phyloP scores from a whole-genome alignment of 2,888 invertebrate species.

The Drosophila flavopinicola region DNA sequence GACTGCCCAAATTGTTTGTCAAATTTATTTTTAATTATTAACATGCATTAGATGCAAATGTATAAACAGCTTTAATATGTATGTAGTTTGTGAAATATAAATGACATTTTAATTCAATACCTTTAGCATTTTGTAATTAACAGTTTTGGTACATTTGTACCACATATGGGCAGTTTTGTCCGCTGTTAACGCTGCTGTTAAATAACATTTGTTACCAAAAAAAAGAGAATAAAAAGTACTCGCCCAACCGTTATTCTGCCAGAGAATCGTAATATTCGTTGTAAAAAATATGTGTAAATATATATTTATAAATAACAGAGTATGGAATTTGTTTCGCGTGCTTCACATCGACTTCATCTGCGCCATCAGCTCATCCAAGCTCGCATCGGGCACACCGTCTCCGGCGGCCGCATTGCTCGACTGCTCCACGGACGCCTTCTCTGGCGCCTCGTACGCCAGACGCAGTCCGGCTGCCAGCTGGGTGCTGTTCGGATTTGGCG shows the following conservation, averaged over 20 bases:
- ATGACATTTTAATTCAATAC: too few species aligned
- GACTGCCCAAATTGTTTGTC: too few species aligned
- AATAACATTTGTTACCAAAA: slow-evolving; percentile 10
- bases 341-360: slow-evolving; percentile 94
- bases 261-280: neutral
- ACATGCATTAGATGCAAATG: too few species aligned
- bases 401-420: slow-evolving; percentile 21
- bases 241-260: slow-evolving; percentile 3
- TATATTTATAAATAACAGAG: slow-evolving; percentile 34
- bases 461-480: slow-evolving; percentile 80
- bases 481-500: neutral
- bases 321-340: slow-evolving; percentile 40
- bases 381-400: slow-evolving; percentile 85
- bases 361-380: slow-evolving; percentile 95
- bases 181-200: slow-evolving; percentile 1
- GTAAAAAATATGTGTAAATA: slow-evolving; percentile 46
- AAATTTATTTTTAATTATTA: too few species aligned
- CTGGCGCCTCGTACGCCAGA: slow-evolving; percentile 91
- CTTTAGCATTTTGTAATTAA: neutral
- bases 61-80: too few species aligned
- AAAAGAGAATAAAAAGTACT: too few species aligned
- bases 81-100: too few species aligned
- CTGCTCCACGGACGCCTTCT: slow-evolving; percentile 82
- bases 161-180: neutral
- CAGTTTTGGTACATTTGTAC: slow-evolving; percentile 3